Evolutionary conservation across 2,797 vertebrate genomes (phyloP).

Genomic region (Mareca penelope): DNA sequence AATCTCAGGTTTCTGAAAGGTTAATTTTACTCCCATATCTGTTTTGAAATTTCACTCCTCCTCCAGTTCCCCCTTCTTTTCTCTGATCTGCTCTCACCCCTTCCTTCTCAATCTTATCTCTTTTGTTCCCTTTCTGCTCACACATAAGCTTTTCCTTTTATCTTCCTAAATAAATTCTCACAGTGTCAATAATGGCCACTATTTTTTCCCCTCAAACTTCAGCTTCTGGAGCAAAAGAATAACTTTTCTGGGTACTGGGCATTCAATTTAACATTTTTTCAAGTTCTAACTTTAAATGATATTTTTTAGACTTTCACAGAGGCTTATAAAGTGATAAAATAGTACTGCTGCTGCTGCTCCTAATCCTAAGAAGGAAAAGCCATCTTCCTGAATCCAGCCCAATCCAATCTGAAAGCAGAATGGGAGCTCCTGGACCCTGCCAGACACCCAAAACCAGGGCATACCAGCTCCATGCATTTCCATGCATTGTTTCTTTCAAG

Average conservation of each 20-base stretch:
- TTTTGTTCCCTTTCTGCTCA: not conserved
- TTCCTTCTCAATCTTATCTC: not conserved
- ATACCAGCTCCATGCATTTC: not conserved
- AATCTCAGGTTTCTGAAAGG: not conserved
- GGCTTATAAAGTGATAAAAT: not conserved
- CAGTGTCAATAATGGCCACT: not conserved
- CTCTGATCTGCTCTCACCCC: not conserved
- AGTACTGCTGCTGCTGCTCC: not conserved
- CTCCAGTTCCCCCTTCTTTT: not conserved
- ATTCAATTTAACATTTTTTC: not conserved
- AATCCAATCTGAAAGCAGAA: fast-evolving
- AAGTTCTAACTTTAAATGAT: not conserved
- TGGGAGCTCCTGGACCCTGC: fast-evolving
- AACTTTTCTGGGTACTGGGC: not conserved
- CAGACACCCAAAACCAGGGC: not conserved
- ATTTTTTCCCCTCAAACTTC: not conserved
- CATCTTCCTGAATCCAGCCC: not conserved
- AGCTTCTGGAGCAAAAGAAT: not conserved
- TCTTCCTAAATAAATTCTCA: not conserved
- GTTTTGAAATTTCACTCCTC: not conserved
- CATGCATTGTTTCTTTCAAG: not conserved
- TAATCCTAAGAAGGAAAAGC: not conserved
- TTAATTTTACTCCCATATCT: not conserved
- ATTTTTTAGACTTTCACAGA: not conserved
- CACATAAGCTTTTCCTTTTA: not conserved